Base-by-base conservation (phyloP, 2,888 invertebrate species). In the Pyrgus malvae region DNA sequence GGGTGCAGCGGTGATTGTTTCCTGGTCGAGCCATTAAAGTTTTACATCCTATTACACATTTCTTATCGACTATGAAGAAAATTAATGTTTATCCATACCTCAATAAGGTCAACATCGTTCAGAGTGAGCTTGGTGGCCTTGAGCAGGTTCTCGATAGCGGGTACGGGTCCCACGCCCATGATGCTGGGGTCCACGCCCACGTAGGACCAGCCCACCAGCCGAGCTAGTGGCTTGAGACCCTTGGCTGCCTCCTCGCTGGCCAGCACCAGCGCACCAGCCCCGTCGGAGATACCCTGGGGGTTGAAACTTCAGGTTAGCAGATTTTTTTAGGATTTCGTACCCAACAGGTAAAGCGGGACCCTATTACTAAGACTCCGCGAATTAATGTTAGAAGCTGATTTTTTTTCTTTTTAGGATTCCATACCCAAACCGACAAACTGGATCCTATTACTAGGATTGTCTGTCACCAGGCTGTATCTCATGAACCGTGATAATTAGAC, bases 101-200 rank as follows among this genome's bases (percentile, higher is more conserved):
- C 99, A 74, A 99, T 90, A 48, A 99, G 89, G 80, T 99, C 99
- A 62, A 99, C 93, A 66, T 99, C 97, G 45, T 95, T 93, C 35
- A 99, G 78, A 12, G 92, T 93, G 74, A 96, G 91, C 45, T 96
- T 96, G 40, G 96, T 92, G 53, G 92, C 92, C 75, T 95, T 95
- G 12, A 98, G 92, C 16, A 99, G 91, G 74, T 95, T 95, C 71
- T 94, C 92, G 48, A 99, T 99, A 14, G 99, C 98, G 0, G 98
- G 96, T 14, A 96, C 98, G 2, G 99, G 99, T 0, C 99, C 99
- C 66, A 98, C 95, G 50, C 99, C 99, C 99, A 99, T 99, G 70
- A 99, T 98, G 74, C 94, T 94, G 37, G 99, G 99, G 68, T 99
- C 99, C 40, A 98, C 98, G 49, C 98, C 98, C 59, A 98, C 96